phyloP scores from a whole-genome alignment of 2,113 vertebrate species.

The Mystacornis crossleyi region DNA sequence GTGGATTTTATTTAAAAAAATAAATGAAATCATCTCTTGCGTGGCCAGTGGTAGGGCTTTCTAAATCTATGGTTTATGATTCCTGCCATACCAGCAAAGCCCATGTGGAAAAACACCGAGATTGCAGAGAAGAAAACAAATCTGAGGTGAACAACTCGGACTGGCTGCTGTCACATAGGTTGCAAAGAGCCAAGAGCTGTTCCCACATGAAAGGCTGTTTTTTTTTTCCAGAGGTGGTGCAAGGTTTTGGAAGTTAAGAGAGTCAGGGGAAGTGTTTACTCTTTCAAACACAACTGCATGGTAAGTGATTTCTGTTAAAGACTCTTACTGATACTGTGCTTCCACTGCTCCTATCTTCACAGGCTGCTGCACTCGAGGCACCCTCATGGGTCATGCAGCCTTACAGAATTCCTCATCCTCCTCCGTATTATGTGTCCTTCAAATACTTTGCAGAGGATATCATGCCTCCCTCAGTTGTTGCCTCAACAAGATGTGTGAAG shows the following conservation, averaged over 20 bases:
- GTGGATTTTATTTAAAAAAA: not conserved
- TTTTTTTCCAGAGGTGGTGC: not conserved
- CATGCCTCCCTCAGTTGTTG: not conserved
- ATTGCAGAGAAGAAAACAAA: not conserved
- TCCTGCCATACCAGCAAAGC: not conserved
- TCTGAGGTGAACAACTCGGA: not conserved
- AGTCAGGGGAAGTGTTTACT: not conserved
- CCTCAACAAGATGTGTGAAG: not conserved
- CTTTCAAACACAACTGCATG: not conserved
- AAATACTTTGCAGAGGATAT: not conserved
- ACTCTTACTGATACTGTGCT: not conserved
- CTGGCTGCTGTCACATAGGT: not conserved
- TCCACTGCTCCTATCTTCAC: not conserved
- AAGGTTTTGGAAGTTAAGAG: not conserved
- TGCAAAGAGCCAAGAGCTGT: not conserved
- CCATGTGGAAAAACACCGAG: not conserved
- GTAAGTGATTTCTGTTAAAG: not conserved
- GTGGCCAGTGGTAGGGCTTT: not conserved
- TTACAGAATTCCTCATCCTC: not conserved
- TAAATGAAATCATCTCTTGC: accelerated
- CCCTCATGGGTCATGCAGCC: not conserved
- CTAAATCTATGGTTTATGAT: not conserved
- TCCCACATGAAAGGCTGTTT: not conserved
- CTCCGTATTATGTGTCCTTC: not conserved
- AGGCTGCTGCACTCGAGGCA: not conserved